phyloP scores from a whole-genome alignment of 2,797 vertebrate genomes.

The Acanthopagrus latus region DNA sequence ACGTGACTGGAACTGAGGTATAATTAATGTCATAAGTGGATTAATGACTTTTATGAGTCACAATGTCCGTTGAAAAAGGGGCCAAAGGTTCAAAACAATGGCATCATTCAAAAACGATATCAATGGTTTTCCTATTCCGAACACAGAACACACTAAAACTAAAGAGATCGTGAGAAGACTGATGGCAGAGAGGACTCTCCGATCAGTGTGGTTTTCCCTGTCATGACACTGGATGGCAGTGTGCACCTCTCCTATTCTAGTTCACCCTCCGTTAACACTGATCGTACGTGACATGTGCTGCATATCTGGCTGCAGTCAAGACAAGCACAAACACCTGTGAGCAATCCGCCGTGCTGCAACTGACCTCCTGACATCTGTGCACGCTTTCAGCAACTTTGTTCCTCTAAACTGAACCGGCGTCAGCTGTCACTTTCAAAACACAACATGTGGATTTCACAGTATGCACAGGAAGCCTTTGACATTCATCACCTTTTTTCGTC shows the following conservation, averaged over 20 bases:
- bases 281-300: slow-evolving; percentile 6
- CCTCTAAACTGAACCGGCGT: not conserved
- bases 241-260: slow-evolving; percentile 16
- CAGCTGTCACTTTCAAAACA: slow-evolving; percentile 16
- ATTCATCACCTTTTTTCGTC: not conserved
- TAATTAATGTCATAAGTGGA: not conserved
- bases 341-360: not conserved
- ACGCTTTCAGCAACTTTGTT: not conserved
- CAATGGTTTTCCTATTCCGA: too few relatives aligned
- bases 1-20: not conserved
- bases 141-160: too few relatives aligned
- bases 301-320: not conserved
- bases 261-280: not conserved
- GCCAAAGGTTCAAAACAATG: not conserved
- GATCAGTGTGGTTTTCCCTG: not conserved
- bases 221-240: slow-evolving; percentile 69
- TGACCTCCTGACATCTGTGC: not conserved
- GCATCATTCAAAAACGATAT: not conserved
- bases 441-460: slow-evolving; percentile 7
- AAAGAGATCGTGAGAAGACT: not conserved
- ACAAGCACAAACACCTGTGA: slow-evolving; percentile 10
- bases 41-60: not conserved
- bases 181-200: not conserved
- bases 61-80: not conserved
- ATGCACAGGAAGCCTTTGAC: not conserved